Evolutionary conservation across 1,140 invertebrate species (phyloP), one percentile per base, ranked within the genome.

Genomic region (Portunus trituberculatus): DNA sequence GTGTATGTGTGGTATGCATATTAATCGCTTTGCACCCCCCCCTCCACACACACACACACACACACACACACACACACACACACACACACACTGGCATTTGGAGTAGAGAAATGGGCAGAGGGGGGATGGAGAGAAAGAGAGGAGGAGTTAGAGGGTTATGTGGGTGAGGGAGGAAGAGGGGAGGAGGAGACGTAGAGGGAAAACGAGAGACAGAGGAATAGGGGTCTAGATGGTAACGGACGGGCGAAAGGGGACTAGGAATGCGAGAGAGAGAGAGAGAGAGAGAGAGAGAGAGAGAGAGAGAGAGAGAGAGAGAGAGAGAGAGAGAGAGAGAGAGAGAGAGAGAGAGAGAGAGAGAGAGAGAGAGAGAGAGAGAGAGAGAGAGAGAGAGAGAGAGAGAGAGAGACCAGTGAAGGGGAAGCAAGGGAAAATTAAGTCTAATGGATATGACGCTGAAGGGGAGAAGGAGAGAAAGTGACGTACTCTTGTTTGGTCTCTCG

Each of bases 371-470:
- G 52, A 59, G 52, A 59, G 52, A 59, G 52, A 59, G 52, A 59
- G 52, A 59, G 52, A 59, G 52, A 59, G 52, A 59, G 52, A 59
- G 52, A 59, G 52, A 59, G 52, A 59, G 52, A 59, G 52, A 59
- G 52, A 59, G 52, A 59, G 52, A 59, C 0, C 3, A 2, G 52
- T n/a, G n/a, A 76, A 25, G 67, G 67, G 67, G 67, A 20, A 76
- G 67, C 12, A n/a, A 76, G n/a, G n/a, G 67, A 76, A n/a, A n/a
- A 76, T n/a, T 76, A 76, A 76, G 67, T 25, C 67, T 76, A 76
- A 76, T 76, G 67, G 67, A n/a, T 76, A n/a, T 76, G 67, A 76
- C 67, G 67, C n/a, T 76, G 20, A 76, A 76, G 67, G 67, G 67
- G 67, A n/a, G 52, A 39, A 39, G 6, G 39, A 8, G 67, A 76